Evolutionary conservation across 2,113 vertebrate species (phyloP).

Genomic region (Pseudopodoces humilis): DNA sequence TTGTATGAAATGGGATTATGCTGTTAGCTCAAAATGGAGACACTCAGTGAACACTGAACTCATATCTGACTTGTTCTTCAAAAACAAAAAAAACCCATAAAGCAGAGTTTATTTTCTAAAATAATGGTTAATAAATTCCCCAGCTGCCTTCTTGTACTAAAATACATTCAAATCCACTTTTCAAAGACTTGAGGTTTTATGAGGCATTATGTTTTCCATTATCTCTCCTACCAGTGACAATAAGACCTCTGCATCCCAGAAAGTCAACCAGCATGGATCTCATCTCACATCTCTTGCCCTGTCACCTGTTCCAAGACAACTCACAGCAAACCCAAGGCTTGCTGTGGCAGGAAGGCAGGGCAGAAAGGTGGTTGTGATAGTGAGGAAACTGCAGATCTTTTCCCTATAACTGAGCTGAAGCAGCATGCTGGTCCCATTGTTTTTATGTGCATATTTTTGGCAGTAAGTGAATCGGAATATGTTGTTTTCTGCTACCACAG

Average conservation of each 20-base stretch:
- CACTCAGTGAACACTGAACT: background rate
- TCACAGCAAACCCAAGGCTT: background rate
- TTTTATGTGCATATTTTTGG: conserved; percentile 54
- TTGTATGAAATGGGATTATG: background rate
- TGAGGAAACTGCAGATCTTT: background rate
- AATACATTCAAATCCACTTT: background rate
- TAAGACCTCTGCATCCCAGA: background rate
- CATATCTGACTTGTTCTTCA: background rate
- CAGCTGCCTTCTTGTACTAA: background rate
- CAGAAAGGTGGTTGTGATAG: background rate
- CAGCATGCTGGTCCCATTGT: conserved; percentile 3
- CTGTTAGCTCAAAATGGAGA: background rate
- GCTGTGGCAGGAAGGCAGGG: background rate
- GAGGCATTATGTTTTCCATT: conserved; percentile 1
- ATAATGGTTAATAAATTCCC: conserved; percentile 27
- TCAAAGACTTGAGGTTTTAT: background rate
- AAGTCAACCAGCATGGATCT: background rate
- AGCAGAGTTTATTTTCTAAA: conserved; percentile 8
- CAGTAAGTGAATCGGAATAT: conserved; percentile 29
- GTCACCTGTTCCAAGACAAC: background rate
- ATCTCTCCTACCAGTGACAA: background rate
- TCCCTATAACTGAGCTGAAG: background rate
- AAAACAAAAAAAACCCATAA: background rate
- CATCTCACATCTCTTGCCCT: background rate
- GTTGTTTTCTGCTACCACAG: conserved; percentile 45